These are phyloP conservation scores for Laupala kohalensis DNA, from an alignment of 1,140 invertebrate genomes.

Conservation along the genomic window DNA sequence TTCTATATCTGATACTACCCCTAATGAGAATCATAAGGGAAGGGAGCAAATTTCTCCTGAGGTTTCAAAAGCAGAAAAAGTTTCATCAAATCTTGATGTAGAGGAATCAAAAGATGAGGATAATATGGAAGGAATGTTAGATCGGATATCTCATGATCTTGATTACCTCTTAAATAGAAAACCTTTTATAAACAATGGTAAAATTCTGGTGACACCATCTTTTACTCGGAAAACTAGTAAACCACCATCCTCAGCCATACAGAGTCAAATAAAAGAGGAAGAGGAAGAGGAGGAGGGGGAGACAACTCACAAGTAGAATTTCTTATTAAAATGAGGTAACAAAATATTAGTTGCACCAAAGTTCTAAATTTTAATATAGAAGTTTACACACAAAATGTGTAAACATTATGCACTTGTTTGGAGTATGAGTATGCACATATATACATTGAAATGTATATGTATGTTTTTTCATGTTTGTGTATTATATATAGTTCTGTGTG, in stretches of 20 bases:
- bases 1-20: not conserved
- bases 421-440: too few species aligned
- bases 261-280: slow-evolving; percentile 12
- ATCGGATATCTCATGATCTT: slow-evolving; percentile 58
- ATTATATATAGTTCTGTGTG: not conserved
- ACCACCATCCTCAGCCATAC: not conserved
- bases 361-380: not conserved
- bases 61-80: slow-evolving; percentile 7
- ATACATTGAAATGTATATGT: too few species aligned
- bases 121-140: slow-evolving; percentile 41
- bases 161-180: slow-evolving; percentile 57
- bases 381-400: not conserved
- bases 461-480: too few species aligned
- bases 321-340: not conserved
- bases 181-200: not conserved
- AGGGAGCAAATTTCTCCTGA: not conserved
- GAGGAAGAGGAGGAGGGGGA: slow-evolving; percentile 8
- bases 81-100: not conserved
- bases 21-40: slow-evolving; percentile 11
- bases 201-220: not conserved
- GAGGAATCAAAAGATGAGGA: slow-evolving; percentile 16
- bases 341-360: not conserved
- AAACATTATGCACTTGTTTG: not conserved
- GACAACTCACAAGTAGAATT: not conserved
- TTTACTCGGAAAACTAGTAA: slow-evolving; percentile 9